Evolutionary conservation across 2,888 invertebrate species (phyloP).

Genomic region (Melangyna quadrimaculata): DNA sequence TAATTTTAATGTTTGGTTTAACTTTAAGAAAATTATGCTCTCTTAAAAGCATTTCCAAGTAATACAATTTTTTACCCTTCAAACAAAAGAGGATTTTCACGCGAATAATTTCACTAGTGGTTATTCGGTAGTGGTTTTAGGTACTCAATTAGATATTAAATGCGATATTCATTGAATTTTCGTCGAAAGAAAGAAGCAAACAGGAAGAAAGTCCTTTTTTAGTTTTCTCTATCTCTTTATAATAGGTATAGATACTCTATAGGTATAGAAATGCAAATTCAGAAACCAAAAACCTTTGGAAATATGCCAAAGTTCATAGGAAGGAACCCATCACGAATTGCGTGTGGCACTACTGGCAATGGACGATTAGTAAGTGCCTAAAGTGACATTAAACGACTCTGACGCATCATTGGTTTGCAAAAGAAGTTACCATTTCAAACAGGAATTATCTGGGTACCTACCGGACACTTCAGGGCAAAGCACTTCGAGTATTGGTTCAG

Average conservation of each 20-base stretch:
- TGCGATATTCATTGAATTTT: conserved; percentile 57
- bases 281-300: neutral
- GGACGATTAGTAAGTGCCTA: conserved; percentile 7
- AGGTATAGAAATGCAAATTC: neutral
- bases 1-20: neutral
- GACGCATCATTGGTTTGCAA: conserved; percentile 18
- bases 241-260: too few relatives aligned
- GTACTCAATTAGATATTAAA: conserved; percentile 56
- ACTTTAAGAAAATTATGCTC: neutral
- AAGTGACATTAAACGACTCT: conserved; percentile 22
- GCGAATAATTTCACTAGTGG: conserved; percentile 34
- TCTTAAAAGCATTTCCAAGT: conserved; percentile 62
- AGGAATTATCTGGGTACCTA: neutral
- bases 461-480: conserved; percentile 1
- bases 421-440: conserved; percentile 17
- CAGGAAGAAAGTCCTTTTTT: neutral
- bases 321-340: neutral
- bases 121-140: conserved; percentile 52
- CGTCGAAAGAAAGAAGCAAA: neutral
- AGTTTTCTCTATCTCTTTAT: neutral
- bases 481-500: too few relatives aligned
- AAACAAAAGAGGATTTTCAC: neutral
- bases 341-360: neutral
- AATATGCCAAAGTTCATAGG: neutral
- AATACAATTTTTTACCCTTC: conserved; percentile 11